Evolutionary conservation across 2,113 vertebrate species (phyloP).

Genomic region (Excalfactoria chinensis): DNA sequence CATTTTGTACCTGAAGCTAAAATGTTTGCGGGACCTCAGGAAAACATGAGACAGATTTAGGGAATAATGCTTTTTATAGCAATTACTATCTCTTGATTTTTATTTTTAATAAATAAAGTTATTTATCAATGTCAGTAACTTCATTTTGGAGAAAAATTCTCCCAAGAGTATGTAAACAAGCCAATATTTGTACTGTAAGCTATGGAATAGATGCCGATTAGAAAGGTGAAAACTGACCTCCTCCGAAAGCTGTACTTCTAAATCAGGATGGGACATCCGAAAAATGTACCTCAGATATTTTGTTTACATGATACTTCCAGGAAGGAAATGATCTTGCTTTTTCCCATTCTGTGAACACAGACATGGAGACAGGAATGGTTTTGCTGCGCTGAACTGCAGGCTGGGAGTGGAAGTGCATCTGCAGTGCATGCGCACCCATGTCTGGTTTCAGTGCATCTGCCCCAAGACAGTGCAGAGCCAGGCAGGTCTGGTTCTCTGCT

Average conservation of each 20-base stretch:
- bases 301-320: not conserved
- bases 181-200: not conserved
- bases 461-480: not conserved
- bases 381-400: not conserved
- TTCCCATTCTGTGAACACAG: not conserved
- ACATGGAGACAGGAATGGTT: not conserved
- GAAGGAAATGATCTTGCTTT: not conserved
- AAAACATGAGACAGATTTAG: not conserved
- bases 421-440: accelerated
- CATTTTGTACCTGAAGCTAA: not conserved
- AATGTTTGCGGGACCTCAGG: not conserved
- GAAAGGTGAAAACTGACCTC: not conserved
- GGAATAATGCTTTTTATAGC: not conserved
- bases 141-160: not conserved
- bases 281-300: not conserved
- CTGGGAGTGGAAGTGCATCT: not conserved
- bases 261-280: not conserved
- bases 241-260: not conserved
- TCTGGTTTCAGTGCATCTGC: accelerated
- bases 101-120: accelerated
- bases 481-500: not conserved
- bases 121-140: not conserved
- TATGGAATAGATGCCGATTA: not conserved
- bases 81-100: not conserved
- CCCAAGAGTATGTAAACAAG: not conserved